These are phyloP conservation scores for Drosophila cyrtoloma DNA, from an alignment of 2,888 invertebrate genomes.

Conservation along the genomic window DNA sequence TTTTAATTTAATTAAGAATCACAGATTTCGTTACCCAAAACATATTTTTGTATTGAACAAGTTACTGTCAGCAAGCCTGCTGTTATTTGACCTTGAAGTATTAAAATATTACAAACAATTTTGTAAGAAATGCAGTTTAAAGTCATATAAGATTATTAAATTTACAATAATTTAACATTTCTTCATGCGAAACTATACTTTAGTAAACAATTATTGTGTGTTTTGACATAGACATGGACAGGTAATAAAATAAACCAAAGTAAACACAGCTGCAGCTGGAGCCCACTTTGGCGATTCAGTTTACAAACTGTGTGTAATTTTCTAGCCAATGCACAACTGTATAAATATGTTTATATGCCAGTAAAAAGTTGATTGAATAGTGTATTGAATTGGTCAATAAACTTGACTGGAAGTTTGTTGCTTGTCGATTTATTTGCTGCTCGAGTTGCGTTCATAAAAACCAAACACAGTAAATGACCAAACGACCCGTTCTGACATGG, in stretches of 20 bases:
- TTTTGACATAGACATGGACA: not conserved
- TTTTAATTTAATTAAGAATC: not conserved
- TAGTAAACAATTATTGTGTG: not conserved
- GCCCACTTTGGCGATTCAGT: not conserved
- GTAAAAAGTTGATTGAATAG: slow-evolving; percentile 16
- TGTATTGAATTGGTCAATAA: slow-evolving; percentile 30
- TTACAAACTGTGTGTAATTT: not conserved
- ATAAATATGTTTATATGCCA: not conserved
- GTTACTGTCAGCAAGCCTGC: no score
- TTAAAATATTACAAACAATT: not conserved
- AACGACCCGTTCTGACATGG: slow-evolving; percentile 62
- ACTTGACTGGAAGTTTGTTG: slow-evolving; percentile 3
- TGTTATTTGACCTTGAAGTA: not conserved
- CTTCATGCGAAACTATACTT: not conserved
- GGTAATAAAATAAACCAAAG: not conserved
- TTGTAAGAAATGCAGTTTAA: not conserved
- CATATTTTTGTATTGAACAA: not conserved
- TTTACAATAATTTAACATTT: not conserved
- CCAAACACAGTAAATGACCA: slow-evolving; percentile 67
- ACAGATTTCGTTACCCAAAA: not conserved
- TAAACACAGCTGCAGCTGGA: not conserved
- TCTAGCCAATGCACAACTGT: not conserved
- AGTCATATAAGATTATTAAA: not conserved
- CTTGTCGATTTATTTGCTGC: slow-evolving; percentile 33
- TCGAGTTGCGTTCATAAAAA: slow-evolving; percentile 56